These are phyloP conservation scores for Stichodactyla mertensii DNA, from an alignment of 64 coral and sea anemone species.

Conservation along the genomic window DNA sequence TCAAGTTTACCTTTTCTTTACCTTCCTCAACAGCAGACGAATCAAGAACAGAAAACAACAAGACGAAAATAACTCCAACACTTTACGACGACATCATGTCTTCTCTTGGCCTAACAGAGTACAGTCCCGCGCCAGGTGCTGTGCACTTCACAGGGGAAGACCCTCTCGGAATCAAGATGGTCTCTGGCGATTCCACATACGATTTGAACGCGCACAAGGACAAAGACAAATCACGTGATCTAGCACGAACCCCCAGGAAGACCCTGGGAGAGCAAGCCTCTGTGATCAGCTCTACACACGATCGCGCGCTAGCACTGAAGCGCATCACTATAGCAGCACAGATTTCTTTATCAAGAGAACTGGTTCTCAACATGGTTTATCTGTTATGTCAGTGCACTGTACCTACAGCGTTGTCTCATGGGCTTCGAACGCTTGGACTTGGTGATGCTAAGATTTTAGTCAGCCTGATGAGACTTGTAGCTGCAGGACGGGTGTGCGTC, in stretches of 20 bases:
- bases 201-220: background rate
- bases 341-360: conserved; percentile 67
- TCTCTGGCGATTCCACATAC: conserved; percentile 5
- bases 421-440: conserved; percentile 43
- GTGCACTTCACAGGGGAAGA: conserved; percentile 53
- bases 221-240: background rate
- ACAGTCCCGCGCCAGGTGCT: conserved; percentile 44
- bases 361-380: conserved; percentile 63
- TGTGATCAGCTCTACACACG: conserved; percentile 62
- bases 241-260: conserved; percentile 29
- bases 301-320: conserved; percentile 61
- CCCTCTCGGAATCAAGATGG: conserved; percentile 48
- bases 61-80: conserved; percentile 1
- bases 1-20: too few relatives aligned
- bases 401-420: conserved; percentile 14
- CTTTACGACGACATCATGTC: conserved; percentile 39
- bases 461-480: conserved; percentile 79
- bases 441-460: conserved; percentile 70
- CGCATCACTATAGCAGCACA: conserved; percentile 72
- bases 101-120: conserved; percentile 62
- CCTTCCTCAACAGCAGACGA: background rate
- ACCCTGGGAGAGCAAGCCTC: conserved; percentile 74
- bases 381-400: conserved; percentile 28
- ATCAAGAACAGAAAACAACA: conserved; percentile 4
- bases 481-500: conserved; percentile 49